These are phyloP conservation scores for Trichonephila inaurata DNA, from an alignment of 1,140 invertebrate genomes.

Conservation along the genomic window DNA sequence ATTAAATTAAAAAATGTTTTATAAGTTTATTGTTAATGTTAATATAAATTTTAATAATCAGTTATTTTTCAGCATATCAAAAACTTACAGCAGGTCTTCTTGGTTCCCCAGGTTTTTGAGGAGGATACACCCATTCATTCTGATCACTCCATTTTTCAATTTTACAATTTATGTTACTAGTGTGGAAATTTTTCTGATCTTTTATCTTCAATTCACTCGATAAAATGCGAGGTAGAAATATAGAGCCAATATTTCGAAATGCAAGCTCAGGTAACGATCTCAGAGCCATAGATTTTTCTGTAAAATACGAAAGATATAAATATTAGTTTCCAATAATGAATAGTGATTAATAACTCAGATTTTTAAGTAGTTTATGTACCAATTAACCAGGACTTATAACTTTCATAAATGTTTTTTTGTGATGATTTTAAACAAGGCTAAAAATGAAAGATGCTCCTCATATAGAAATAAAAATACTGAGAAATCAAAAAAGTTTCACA, in stretches of 20 bases:
- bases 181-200: constrained; percentile 1
- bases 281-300: constrained; percentile 37
- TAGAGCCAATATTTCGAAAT: background rate
- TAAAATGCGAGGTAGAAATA: background rate
- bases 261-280: constrained; percentile 7
- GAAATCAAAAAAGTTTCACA: no score
- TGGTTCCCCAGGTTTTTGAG: constrained; percentile 87
- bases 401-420: no score
- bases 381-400: no score
- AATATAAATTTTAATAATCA: no score
- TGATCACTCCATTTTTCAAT: constrained; percentile 80
- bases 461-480: no score
- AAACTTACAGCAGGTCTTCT: constrained; percentile 89
- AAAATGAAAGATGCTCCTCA: no score
- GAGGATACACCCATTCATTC: constrained; percentile 90
- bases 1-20: no score
- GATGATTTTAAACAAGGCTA: no score
- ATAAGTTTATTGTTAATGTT: no score
- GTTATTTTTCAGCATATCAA: background rate
- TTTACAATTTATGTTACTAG: constrained; percentile 64
- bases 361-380: no score
- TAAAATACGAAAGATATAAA: background rate
- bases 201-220: background rate
- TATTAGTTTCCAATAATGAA: no score
- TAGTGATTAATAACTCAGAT: no score